A percentile compares a stretch with the other conserved stretches of the same genome.
Conservation (phyloP, 2,888 invertebrate genomes). For the Cancer borealis region DNA sequence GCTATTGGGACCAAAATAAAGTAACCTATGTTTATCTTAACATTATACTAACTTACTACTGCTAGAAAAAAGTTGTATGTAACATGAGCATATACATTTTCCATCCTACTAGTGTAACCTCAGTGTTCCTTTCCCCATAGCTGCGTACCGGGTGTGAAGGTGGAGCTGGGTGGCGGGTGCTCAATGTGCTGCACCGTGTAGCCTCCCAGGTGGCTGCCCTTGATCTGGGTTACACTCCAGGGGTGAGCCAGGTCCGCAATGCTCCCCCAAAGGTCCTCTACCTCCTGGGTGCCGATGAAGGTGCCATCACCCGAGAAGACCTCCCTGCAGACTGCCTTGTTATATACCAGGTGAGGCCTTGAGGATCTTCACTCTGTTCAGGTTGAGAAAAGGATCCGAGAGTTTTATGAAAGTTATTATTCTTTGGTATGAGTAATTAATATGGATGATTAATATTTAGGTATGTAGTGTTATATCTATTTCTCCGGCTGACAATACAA, state of each 20-base stretch:
- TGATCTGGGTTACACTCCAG: slow-evolving; percentile 94
- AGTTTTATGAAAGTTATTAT: no score
- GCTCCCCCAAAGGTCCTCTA: slow-evolving; percentile 89
- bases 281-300: slow-evolving; percentile 96
- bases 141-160: slow-evolving; percentile 77
- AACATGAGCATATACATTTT: neutral
- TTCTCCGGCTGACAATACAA: no score
- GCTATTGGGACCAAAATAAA: no score
- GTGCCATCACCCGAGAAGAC: slow-evolving; percentile 87
- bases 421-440: no score
- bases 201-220: slow-evolving; percentile 94
- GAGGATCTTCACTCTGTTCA: neutral
- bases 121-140: slow-evolving; percentile 50
- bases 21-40: no score
- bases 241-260: slow-evolving; percentile 84
- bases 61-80: neutral
- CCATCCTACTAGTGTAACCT: neutral
- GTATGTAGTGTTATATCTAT: no score
- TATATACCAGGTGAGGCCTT: slow-evolving; percentile 84
- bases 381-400: neutral
- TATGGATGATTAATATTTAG: no score
- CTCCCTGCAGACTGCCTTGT: slow-evolving; percentile 91
- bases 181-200: slow-evolving; percentile 96
- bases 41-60: no score
- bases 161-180: slow-evolving; percentile 86